Base-by-base conservation (phyloP, 2,113 vertebrate genomes). In the Orycteropus afer region DNA sequence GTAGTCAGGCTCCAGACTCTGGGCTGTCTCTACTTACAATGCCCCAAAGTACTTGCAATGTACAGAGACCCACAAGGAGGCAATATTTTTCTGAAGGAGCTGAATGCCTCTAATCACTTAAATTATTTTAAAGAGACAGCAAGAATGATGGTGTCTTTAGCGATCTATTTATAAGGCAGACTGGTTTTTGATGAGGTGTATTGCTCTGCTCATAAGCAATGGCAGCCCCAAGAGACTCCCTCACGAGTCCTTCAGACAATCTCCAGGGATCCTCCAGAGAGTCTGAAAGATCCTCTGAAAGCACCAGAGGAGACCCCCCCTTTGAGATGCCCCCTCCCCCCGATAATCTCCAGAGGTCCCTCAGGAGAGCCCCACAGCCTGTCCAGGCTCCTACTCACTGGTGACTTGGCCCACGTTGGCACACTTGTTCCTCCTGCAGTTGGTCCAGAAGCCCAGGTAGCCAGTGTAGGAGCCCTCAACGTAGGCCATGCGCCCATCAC, bases 371-470 rank as follows among this genome's bases (percentile, higher is more conserved):
- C 67, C 79, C 40, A 1, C 0, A 22, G 73, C 34, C 65, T 34
- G 0, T 11, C 34, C 69, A 29, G 23, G 7, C 12, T 13, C 74
- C 65, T 18, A 81, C 96, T 95, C 53, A 97, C 97, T 95, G 0
- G 94, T 90, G 55, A 97, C 86, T 55, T 89, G 86, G 67, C 32
- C 67, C 55, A 91, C 37, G 22, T 4, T 49, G 40, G 93, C 61
- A 25, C 97, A 97, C 53, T 8, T 40, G 51, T 94, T 4, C 61
- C 3, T 79, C 40, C 11, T 32, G 63, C 96, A 97, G 94, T 97
- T 6, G 3, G 11, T 94, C 96, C 95, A 97, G 88, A 95, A 71
- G 92, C 96, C 89, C 57, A 97, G 8, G 67, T 91, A 96, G 49
- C 94, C 96, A 0, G 25, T 76, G 86, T 95, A 83, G 27, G 77